phyloP scores from a whole-genome alignment of 2,113 vertebrate genomes.

The Rhinolophus sinicus region DNA sequence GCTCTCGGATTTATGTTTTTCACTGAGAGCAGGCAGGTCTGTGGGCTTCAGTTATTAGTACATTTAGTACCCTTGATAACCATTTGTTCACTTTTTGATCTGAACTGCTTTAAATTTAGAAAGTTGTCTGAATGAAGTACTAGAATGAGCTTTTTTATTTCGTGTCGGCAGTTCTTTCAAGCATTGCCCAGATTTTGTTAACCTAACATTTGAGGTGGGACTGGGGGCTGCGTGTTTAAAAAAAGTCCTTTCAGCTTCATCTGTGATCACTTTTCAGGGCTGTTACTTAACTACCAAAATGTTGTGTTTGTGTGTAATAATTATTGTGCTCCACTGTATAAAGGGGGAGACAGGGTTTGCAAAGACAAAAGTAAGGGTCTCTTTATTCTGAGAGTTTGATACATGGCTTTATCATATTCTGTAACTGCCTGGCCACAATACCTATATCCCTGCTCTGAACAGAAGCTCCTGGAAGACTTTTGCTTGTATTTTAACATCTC shows the following conservation, averaged over 20 bases:
- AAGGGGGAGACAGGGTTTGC: background rate
- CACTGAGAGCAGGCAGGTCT: background rate
- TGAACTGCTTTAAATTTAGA: background rate
- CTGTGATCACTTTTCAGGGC: slow-evolving; percentile 7
- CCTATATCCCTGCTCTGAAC: background rate
- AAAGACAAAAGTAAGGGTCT: background rate
- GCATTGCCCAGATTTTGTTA: background rate
- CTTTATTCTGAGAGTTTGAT: background rate
- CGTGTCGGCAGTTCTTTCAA: background rate
- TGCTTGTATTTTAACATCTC: background rate
- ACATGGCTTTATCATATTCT: background rate
- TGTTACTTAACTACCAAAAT: background rate
- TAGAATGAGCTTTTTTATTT: background rate
- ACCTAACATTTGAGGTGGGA: background rate
- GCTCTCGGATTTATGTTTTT: background rate
- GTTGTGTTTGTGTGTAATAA: background rate
- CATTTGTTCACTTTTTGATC: background rate
- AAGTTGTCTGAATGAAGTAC: slow-evolving; percentile 4
- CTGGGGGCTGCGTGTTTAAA: background rate
- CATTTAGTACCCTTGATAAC: background rate
- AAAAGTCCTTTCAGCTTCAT: background rate
- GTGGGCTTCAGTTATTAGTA: background rate
- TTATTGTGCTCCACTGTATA: background rate
- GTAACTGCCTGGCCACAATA: background rate
- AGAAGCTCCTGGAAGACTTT: background rate